These are phyloP conservation scores for Alca torda DNA, from an alignment of 2,797 vertebrate species.

Conservation along the genomic window DNA sequence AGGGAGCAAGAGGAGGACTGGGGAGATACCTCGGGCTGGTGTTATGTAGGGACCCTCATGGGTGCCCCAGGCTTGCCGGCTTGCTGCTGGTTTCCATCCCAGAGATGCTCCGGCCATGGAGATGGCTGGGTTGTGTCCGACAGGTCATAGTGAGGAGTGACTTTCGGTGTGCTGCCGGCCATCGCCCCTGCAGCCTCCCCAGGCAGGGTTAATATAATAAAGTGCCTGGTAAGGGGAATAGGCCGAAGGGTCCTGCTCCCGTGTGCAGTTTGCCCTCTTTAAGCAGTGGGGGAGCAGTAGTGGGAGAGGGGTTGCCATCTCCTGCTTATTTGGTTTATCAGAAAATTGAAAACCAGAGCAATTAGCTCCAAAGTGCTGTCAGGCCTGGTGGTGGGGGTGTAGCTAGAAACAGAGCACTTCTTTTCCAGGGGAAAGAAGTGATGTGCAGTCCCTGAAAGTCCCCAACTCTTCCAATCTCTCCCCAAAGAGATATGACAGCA, in stretches of 20 bases:
- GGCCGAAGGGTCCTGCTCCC: not conserved
- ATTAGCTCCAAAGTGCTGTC: not conserved
- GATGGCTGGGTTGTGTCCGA: not conserved
- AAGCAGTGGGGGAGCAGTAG: not conserved
- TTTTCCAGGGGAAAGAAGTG: not conserved
- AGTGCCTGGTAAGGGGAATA: not conserved
- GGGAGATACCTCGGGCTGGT: not conserved
- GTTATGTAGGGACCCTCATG: not conserved
- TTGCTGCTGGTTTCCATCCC: not conserved
- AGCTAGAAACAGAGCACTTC: not conserved
- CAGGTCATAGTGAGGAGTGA: rapidly evolving
- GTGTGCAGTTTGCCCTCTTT: not conserved
- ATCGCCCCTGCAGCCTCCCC: not conserved
- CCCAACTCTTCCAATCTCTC: not conserved
- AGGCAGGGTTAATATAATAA: not conserved
- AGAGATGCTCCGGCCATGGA: not conserved
- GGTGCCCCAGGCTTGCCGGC: not conserved
- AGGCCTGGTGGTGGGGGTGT: not conserved
- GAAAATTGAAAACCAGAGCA: not conserved
- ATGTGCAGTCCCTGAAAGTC: not conserved
- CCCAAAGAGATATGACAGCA: not conserved
- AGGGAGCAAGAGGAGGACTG: not conserved
- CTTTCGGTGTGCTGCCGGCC: not conserved
- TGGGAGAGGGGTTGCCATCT: not conserved
- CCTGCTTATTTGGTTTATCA: not conserved